phyloP scores from a whole-genome alignment of 1,140 invertebrate genomes.

The Lordiphosa clarofinis region DNA sequence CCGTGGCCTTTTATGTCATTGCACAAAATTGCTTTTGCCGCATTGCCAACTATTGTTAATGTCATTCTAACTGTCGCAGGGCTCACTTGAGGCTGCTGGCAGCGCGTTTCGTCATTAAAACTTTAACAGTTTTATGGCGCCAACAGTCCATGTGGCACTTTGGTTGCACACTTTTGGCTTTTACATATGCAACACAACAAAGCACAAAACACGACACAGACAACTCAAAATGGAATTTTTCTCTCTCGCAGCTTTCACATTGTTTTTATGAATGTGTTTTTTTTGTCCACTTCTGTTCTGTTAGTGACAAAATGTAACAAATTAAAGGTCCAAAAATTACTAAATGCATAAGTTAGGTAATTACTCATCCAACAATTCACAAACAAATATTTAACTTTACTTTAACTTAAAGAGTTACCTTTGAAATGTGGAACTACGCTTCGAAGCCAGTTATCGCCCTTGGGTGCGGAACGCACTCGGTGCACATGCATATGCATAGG shows the following conservation, averaged over 20 bases:
- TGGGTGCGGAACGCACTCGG: too few species aligned
- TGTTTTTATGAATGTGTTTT: constrained; percentile 4
- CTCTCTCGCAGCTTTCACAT: constrained; percentile 46
- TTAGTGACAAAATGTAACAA: too few species aligned
- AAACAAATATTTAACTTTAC: too few species aligned
- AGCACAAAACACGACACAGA: constrained; percentile 43
- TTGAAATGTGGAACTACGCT: too few species aligned
- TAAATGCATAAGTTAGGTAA: too few species aligned
- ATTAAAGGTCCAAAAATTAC: too few species aligned
- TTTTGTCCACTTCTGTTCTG: too few species aligned
- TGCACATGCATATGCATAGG: too few species aligned
- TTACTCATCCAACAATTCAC: too few species aligned
- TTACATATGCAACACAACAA: constrained; percentile 4
- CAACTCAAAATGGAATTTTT: constrained; percentile 64
- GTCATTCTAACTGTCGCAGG: constrained; percentile 60
- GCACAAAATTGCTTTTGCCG: constrained; percentile 72
- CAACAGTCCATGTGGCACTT: constrained; percentile 59
- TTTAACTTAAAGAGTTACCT: too few species aligned
- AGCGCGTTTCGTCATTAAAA: constrained; percentile 57
- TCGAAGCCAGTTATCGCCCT: too few species aligned
- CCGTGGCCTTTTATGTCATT: constrained; percentile 61
- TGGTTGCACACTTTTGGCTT: constrained; percentile 31
- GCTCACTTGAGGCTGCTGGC: constrained; percentile 28
- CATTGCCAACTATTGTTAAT: constrained; percentile 76
- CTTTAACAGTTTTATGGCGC: constrained; percentile 65